Conservation (phyloP, 2,888 invertebrate species). For the Amaurobius ferox region DNA sequence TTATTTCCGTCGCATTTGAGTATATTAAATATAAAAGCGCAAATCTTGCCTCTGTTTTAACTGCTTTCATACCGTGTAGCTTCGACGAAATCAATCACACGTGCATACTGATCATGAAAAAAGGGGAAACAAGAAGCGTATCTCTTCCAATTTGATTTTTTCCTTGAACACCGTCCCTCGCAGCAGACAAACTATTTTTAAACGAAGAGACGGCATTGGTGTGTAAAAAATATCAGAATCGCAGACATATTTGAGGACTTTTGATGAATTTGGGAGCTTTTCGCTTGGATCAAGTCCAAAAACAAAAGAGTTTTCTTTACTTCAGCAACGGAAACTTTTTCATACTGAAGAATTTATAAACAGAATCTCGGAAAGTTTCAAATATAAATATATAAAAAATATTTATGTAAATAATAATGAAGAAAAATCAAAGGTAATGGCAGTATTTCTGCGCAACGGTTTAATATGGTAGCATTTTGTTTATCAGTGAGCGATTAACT, state of each 20-base stretch:
- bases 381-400: neutral
- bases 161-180: constrained; percentile 4
- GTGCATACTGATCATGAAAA: neutral
- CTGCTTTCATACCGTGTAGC: neutral
- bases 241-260: constrained; percentile 66
- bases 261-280: constrained; percentile 65
- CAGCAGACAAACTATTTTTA: constrained; percentile 51
- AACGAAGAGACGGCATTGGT: constrained; percentile 44
- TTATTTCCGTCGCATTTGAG: too few relatives aligned
- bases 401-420: neutral
- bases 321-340: constrained; percentile 48
- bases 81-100: neutral
- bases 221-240: constrained; percentile 59
- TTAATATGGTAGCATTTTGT: too few relatives aligned
- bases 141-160: too few relatives aligned
- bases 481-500: too few relatives aligned
- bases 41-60: too few relatives aligned
- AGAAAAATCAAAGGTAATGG: neutral
- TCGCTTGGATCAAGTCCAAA: constrained; percentile 56
- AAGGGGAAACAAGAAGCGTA: constrained; percentile 27
- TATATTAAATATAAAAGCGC: too few relatives aligned
- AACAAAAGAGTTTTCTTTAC: constrained; percentile 39
- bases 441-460: too few relatives aligned
- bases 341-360: neutral
- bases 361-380: neutral